phyloP scores from a whole-genome alignment of 2,797 vertebrate species.

The Sebastes vulpes region DNA sequence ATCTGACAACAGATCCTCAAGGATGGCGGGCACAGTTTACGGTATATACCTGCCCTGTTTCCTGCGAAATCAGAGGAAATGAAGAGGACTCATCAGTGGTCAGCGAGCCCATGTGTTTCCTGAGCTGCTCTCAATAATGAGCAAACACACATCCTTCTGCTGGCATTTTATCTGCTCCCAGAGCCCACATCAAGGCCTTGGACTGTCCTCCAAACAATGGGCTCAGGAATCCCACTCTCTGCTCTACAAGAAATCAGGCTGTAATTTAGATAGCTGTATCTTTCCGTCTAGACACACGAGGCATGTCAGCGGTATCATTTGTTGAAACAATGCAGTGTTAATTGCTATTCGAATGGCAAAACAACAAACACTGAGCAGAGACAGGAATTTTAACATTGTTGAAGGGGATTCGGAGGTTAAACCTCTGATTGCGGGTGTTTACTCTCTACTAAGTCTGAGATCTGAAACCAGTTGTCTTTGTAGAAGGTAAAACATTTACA shows the following conservation, averaged over 20 bases:
- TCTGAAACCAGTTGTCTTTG: conserved; percentile 3
- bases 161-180: conserved; percentile 77
- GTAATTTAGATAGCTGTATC: conserved; percentile 85
- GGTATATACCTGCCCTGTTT: conserved; percentile 55
- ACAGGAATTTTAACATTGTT: conserved; percentile 56
- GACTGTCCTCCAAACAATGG: conserved; percentile 77
- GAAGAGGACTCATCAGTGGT: conserved; percentile 48
- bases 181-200: conserved; percentile 73
- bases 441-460: neutral
- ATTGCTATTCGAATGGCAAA: conserved; percentile 52
- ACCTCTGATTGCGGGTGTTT: conserved; percentile 28
- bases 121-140: conserved; percentile 61
- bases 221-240: conserved; percentile 74
- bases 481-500: conserved; percentile 20
- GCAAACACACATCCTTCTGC: conserved; percentile 70
- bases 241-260: conserved; percentile 55
- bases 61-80: conserved; percentile 63
- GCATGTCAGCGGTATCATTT: conserved; percentile 48
- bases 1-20: neutral
- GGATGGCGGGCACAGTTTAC: neutral
- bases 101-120: conserved; percentile 71
- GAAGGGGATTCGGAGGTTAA: conserved; percentile 15
- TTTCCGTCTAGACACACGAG: conserved; percentile 76
- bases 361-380: conserved; percentile 24
- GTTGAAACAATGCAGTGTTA: conserved; percentile 70